Base-by-base conservation (phyloP, 2,113 vertebrate genomes). In the Saccopteryx bilineata region DNA sequence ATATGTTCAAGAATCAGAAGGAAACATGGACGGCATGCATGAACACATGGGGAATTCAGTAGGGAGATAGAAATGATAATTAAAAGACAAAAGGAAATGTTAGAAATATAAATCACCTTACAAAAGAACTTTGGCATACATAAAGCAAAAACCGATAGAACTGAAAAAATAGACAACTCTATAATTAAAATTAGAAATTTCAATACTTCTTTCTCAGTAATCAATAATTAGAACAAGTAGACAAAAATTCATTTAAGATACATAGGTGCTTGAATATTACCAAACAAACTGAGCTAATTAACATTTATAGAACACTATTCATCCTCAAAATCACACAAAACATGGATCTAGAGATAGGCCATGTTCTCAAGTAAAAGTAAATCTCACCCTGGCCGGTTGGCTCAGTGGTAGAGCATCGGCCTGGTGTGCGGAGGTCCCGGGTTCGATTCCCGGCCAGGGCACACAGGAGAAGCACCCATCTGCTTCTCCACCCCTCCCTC, bases 21-120 rank as follows among this genome's bases (percentile, higher is more conserved):
- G 80, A 95, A 91, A 90, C 72, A 86, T 48, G 15, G 65, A 52
- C 60, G 50, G 48, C 56, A 58, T 58, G 24, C 2, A 0, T 71
- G 46, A 86, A 63, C 48, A 65, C 74, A 72, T 52, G 28, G 48
- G 21, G 56, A 48, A 58, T 80, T 86, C 48, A 80, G 48, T 11
- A 74, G 33, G 74, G 15, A 80, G 21, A 72, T 48, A n/a, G 15
- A 74, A 86, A 80, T 9, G 15, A 87, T 52, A 39, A 79, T 65
- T 82, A 82, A 80, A 91, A 81, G 21, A 81, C 66, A 78, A 46
- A 90, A 85, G 65, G 46, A 90, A 87, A 74, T 74, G 48, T n/a
- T 56, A 91, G n/a, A 54, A 74, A 80, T 66, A 81, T 91, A 89
- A 60, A 86, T 90, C 52, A 74, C 54, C 48, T 21, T 31, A 52